Evolutionary conservation across 2,888 invertebrate species (phyloP).

Genomic region (Apodemia duryi): DNA sequence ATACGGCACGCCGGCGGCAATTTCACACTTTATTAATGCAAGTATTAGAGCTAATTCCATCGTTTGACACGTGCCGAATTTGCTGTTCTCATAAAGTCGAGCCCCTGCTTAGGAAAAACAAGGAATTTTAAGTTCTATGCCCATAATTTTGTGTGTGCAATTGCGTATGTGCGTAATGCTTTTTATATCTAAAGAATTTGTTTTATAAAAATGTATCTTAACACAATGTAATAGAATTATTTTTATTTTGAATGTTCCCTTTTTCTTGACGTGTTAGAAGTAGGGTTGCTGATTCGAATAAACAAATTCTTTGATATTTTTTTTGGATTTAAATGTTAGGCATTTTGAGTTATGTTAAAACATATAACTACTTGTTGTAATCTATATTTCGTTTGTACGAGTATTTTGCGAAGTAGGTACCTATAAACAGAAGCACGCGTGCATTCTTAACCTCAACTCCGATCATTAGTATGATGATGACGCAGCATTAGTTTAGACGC

Average conservation of each 20-base stretch:
- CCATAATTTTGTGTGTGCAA: conserved; percentile 15
- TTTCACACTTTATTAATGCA: conserved; percentile 80
- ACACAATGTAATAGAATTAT: background rate
- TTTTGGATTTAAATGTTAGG: no score
- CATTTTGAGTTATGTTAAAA: no score
- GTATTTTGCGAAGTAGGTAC: no score
- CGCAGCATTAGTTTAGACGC: no score
- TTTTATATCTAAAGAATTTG: background rate
- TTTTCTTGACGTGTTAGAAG: no score
- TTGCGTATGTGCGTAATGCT: background rate
- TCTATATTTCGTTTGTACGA: no score
- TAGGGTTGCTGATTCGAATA: background rate
- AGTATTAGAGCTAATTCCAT: conserved; percentile 76
- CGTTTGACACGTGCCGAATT: conserved; percentile 75
- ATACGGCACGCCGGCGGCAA: conserved; percentile 66
- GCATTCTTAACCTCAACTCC: no score
- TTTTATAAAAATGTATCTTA: background rate
- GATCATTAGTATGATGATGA: no score
- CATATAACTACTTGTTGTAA: no score
- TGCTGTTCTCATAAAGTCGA: conserved; percentile 69
- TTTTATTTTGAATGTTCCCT: background rate
- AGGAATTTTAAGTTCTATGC: conserved; percentile 46
- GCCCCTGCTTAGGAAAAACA: conserved; percentile 38
- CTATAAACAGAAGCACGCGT: no score
- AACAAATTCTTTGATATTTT: background rate